phyloP scores from a whole-genome alignment of 2,113 vertebrate species.

The Hypanus sabinus region DNA sequence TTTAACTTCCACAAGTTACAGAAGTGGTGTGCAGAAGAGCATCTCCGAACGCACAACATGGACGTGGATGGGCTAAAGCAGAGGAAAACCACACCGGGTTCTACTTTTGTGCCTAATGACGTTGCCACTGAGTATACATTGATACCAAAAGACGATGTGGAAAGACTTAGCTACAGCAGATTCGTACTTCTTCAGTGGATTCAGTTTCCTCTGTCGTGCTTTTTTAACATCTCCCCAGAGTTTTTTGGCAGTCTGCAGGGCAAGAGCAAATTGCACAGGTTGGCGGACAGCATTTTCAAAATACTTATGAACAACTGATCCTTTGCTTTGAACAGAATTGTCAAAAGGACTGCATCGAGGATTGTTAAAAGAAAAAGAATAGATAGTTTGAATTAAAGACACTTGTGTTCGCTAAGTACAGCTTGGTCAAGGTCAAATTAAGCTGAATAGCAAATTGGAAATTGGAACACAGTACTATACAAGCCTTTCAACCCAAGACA shows the following conservation, averaged over 20 bases:
- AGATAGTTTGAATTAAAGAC: neutral
- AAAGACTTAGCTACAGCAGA: too few species aligned
- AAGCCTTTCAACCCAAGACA: too few species aligned
- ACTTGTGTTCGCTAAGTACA: neutral
- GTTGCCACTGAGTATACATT: too few species aligned
- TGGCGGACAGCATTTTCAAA: neutral
- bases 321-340: neutral
- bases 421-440: neutral
- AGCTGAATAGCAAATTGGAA: neutral
- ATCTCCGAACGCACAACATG: too few species aligned
- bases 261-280: slow-evolving; percentile 19
- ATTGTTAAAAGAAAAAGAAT: neutral
- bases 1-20: too few species aligned
- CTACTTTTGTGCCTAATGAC: too few species aligned
- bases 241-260: slow-evolving; percentile 58
- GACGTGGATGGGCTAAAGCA: too few species aligned
- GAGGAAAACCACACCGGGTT: too few species aligned
- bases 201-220: neutral
- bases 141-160: too few species aligned
- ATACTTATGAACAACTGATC: too few species aligned
- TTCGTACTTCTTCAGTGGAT: slow-evolving; percentile 41
- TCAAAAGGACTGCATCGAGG: neutral
- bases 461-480: too few species aligned
- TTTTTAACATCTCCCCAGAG: slow-evolving; percentile 45
- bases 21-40: too few species aligned